phyloP scores from a whole-genome alignment of 23 tunicate species.

The Diplosoma virens region DNA sequence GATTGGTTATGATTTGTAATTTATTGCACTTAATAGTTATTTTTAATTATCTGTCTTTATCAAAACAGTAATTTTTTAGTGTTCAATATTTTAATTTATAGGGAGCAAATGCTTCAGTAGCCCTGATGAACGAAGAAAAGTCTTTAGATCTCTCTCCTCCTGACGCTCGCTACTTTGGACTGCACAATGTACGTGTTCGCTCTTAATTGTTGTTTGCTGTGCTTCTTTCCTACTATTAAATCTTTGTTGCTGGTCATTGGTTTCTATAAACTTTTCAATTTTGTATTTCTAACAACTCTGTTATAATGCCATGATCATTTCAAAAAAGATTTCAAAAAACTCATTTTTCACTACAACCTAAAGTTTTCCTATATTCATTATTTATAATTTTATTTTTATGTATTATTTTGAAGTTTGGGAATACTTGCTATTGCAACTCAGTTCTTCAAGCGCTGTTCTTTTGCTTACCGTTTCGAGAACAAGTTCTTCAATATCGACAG shows the following conservation, averaged over 20 bases:
- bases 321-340: too few species aligned
- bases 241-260: too few species aligned
- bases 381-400: neutral
- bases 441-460: slow-evolving; percentile 94
- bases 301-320: too few species aligned
- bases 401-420: slow-evolving; percentile 85
- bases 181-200: slow-evolving; percentile 72
- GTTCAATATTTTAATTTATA: neutral
- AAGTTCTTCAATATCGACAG: slow-evolving; percentile 84
- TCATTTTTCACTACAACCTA: neutral
- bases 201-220: neutral
- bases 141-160: slow-evolving; percentile 78
- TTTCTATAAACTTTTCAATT: too few species aligned
- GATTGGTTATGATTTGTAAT: too few species aligned
- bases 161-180: slow-evolving; percentile 79
- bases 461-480: slow-evolving; percentile 95
- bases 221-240: neutral
- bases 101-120: slow-evolving; percentile 97
- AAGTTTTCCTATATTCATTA: too few species aligned
- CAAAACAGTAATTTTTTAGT: neutral
- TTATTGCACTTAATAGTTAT: too few species aligned
- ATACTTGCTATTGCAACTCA: slow-evolving; percentile 99
- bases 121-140: slow-evolving; percentile 66
- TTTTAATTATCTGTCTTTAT: too few species aligned
- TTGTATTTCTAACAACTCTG: too few species aligned